Evolutionary conservation across 2,797 vertebrate genomes (phyloP).

Genomic region (Lophotriccus pileatus): DNA sequence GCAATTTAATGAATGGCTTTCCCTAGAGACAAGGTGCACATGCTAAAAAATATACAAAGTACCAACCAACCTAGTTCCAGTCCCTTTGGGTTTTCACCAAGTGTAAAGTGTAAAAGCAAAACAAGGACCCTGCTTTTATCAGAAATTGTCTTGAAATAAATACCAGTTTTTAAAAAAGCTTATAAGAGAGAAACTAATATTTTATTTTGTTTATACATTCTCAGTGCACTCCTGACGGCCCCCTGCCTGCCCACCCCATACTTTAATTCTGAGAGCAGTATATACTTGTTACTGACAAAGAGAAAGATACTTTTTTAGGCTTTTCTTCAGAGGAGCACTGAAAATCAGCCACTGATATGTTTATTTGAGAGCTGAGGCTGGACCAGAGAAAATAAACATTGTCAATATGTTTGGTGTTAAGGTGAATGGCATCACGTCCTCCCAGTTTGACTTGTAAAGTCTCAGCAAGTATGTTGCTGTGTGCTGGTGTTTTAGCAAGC

Average conservation of each 20-base stretch:
- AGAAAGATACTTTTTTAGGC: conserved; percentile 41
- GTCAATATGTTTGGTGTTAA: conserved; percentile 76
- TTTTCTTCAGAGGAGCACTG: conserved; percentile 54
- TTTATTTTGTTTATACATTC: background rate
- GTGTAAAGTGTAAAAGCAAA: background rate
- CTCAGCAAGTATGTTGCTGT: conserved; percentile 58
- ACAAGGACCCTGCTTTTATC: background rate
- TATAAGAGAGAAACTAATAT: background rate
- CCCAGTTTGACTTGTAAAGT: conserved; percentile 72
- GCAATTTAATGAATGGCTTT: conserved; percentile 42
- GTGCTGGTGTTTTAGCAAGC: conserved; percentile 65
- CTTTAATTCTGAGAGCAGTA: background rate
- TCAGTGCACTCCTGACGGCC: background rate
- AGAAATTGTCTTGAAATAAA: background rate
- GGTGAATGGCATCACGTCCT: conserved; percentile 65
- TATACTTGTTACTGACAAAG: conserved; percentile 41
- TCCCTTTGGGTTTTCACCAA: background rate
- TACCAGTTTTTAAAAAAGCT: background rate
- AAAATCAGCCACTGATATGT: conserved; percentile 68
- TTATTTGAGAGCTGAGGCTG: conserved; percentile 73
- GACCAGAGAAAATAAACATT: conserved; percentile 79
- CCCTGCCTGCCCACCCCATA: fast-evolving
- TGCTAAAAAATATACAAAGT: conserved; percentile 40
- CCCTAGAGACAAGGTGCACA: conserved; percentile 4
- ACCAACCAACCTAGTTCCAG: background rate